Evolutionary conservation across 1,140 invertebrate species (phyloP).

Genomic region (Riptortus pedestris): DNA sequence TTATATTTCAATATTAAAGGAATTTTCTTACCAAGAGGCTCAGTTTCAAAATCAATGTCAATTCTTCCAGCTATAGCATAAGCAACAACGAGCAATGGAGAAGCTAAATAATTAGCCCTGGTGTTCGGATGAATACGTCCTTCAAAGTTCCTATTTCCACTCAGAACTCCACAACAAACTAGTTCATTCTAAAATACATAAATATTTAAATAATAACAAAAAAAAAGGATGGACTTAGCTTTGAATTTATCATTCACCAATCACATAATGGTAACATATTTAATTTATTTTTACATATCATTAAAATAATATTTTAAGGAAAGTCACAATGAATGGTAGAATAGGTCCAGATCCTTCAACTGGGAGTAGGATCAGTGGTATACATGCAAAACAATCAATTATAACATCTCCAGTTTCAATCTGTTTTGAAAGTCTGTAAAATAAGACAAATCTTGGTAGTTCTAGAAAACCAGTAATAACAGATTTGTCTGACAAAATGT

Average conservation of each 20-base stretch:
- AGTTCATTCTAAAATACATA: conserved; percentile 59
- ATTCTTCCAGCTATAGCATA: conserved; percentile 92
- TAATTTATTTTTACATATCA: no score
- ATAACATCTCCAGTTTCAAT: no score
- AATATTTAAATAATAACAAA: conserved; percentile 24
- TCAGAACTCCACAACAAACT: conserved; percentile 87
- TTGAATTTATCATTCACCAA: neutral
- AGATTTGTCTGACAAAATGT: no score
- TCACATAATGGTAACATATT: neutral
- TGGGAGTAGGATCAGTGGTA: no score
- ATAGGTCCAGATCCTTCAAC: no score
- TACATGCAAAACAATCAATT: no score
- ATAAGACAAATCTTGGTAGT: no score
- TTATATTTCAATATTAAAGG: no score
- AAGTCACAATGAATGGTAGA: no score
- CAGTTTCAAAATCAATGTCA: conserved; percentile 85
- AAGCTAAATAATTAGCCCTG: conserved; percentile 91
- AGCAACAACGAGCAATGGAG: conserved; percentile 88
- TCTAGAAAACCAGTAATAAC: no score
- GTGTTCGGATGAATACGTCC: conserved; percentile 94
- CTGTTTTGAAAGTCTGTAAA: no score
- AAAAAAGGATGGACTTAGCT: no score
- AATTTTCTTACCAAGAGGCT: conserved; percentile 60
- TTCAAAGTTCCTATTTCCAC: conserved; percentile 96
- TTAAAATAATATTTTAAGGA: conserved; percentile 10